Evolutionary conservation across 2,113 vertebrate species (phyloP), one percentile per base, ranked within the genome.

Genomic region (Abramis brama): DNA sequence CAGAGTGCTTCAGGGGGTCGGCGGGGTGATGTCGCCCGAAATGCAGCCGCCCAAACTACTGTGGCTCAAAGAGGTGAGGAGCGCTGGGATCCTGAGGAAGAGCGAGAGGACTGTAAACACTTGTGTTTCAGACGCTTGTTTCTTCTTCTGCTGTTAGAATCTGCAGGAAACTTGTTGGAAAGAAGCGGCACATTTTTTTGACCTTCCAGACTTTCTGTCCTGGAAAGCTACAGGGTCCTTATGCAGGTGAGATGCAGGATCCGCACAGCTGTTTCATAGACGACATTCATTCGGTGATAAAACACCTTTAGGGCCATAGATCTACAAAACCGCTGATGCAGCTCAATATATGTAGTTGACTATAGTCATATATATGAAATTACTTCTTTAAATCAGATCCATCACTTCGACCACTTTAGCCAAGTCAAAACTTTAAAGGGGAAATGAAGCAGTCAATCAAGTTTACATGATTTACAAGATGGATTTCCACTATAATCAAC

Each of bases 31-130:
- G 98, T 99, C 98, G 59, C 97, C 96, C 79, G 98, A 99, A 91
- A 97, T 99, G 98, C 98, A 99, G 91, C 97, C 98, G 1, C 98
- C 98, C 0, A 99, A 99, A 89, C 92, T 99, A 73, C 94, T 99
- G 71, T 99, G 98, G 98, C 91, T 99, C 30, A 99, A 98, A 93
- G 97, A 99, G 95, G 98, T 99, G 89, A 95, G 92, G 55, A 7
- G 19, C 19, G 47, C 47, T 0, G 47, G 6, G 19, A 21, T 57
- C 19, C 6, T 21, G 5, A 52, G 15, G n/a, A 62, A n/a, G 91
- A 89, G 92, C 91, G 89, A 71, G 5, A 36, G 7, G 23, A 2
- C 25, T 55, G 25, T 36, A 36, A 4, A 23, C 33, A 21, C 43
- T 45, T 17, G 1, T 36, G 52, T 84, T 87, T 90, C 78, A 55